phyloP scores from a whole-genome alignment of 2,888 invertebrate genomes.

The Autographa gamma region DNA sequence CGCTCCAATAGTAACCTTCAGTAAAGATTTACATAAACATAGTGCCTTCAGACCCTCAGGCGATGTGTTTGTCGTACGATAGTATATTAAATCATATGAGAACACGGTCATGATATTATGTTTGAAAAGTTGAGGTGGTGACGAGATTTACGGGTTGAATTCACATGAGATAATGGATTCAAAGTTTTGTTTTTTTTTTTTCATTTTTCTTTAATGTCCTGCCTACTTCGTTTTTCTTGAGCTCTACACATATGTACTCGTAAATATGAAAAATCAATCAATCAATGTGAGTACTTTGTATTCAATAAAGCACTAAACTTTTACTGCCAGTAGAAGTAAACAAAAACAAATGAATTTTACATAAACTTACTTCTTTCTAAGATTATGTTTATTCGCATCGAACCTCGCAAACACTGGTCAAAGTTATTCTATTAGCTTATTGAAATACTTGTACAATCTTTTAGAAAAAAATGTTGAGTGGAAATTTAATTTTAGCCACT shows the following conservation, averaged over 20 bases:
- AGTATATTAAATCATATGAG: background rate
- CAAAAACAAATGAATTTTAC: background rate
- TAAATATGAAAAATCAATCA: too few species aligned
- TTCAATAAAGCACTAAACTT: background rate
- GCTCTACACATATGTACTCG: too few species aligned
- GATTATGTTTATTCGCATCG: constrained; percentile 7
- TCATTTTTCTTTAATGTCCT: too few species aligned
- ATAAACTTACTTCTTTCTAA: background rate
- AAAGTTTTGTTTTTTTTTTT: background rate
- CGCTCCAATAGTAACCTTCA: background rate
- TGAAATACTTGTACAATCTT: constrained; percentile 75
- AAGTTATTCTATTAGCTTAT: constrained; percentile 63
- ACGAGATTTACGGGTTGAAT: background rate
- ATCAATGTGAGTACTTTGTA: background rate
- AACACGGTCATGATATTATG: background rate
- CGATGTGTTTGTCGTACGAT: background rate
- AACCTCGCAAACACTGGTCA: constrained; percentile 16
- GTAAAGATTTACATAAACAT: constrained; percentile 9
- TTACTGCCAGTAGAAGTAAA: background rate
- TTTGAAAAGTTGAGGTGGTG: background rate
- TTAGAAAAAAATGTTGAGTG: constrained; percentile 69
- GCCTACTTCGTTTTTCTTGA: too few species aligned
- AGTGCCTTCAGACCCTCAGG: background rate
- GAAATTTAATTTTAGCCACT: constrained; percentile 74
- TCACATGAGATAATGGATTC: background rate